Base-by-base conservation (phyloP, 2,888 invertebrate species). In the Ypsolopha scabrella region DNA sequence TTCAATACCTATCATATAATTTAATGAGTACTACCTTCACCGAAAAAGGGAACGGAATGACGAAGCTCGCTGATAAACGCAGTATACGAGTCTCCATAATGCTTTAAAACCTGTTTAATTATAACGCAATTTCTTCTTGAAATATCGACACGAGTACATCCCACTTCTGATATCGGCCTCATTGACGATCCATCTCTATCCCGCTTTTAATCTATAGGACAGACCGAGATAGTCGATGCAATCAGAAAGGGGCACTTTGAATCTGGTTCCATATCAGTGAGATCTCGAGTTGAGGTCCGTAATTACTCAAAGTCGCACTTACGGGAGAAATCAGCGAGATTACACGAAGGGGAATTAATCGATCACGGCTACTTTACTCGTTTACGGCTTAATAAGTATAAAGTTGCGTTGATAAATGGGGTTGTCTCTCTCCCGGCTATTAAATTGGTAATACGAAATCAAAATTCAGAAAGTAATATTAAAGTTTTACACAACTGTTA, bases 301-400 rank as follows among this genome's bases (percentile, higher is more conserved):
- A 48, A 48, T 48, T 48, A 48, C 38, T 10, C 13, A 13, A 46
- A 37, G 9, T 34, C 48, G 37, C 48, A 48, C 48, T 48, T 48
- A 9, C n/a, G 7, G 48, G 48, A 36, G 48, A 48, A 48, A 48
- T 48, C 48, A 11, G 36, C 8, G 34, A 48, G 48, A 48, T 48
- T 37, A 48, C 24, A 10, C 8, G 46, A 7, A 7, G 10, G 48
- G 6, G 11, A 6, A 47, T 11, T 9, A 13, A 34, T 35, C 36
- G 35, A 35, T 11, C 10, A 46, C 10, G 9, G 34, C 14, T 9
- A 7, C 43, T 43, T 13, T 38, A 14, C 24, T 13, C 43, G 43
- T 14, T 43, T 24, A 24, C 24, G 4, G 4, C 24, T 24, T 24
- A 24, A 24, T 24, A 24, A 24, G 24, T 24, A 24, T 24, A 24